Evolutionary conservation across 2,797 vertebrate species (phyloP).

Genomic region (Chaunax sp.): DNA sequence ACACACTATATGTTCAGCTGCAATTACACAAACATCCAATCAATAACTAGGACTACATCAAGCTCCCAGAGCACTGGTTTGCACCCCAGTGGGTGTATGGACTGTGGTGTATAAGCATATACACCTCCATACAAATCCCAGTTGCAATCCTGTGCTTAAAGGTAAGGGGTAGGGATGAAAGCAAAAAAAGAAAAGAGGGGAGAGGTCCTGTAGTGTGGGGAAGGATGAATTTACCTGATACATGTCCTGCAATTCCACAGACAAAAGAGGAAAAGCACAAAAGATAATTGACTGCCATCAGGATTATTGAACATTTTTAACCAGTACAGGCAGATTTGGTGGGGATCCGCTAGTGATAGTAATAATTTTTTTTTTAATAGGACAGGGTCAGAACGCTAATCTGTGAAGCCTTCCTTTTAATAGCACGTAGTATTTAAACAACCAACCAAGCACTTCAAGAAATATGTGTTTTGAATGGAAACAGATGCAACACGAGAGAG

Average conservation of each 20-base stretch:
- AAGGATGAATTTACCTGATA: slow-evolving; percentile 90
- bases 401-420: slow-evolving; percentile 1
- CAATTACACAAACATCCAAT: slow-evolving; percentile 40
- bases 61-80: slow-evolving; percentile 12
- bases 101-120: slow-evolving; percentile 39
- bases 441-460: neutral
- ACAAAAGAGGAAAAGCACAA: slow-evolving; percentile 92
- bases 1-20: slow-evolving; percentile 35
- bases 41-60: slow-evolving; percentile 30
- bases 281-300: slow-evolving; percentile 90
- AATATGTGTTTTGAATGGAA: neutral
- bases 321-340: slow-evolving; percentile 25
- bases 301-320: slow-evolving; percentile 70
- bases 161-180: slow-evolving; percentile 55
- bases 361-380: neutral
- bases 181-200: slow-evolving; percentile 25
- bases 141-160: slow-evolving; percentile 82
- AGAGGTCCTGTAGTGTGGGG: slow-evolving; percentile 74
- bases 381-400: neutral
- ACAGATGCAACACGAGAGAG: too few species aligned
- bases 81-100: slow-evolving; percentile 47
- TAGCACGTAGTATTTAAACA: neutral
- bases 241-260: slow-evolving; percentile 96
- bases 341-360: slow-evolving; percentile 1
- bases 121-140: slow-evolving; percentile 80